Base-by-base conservation (phyloP, 2,113 vertebrate genomes). In the Gobius niger region DNA sequence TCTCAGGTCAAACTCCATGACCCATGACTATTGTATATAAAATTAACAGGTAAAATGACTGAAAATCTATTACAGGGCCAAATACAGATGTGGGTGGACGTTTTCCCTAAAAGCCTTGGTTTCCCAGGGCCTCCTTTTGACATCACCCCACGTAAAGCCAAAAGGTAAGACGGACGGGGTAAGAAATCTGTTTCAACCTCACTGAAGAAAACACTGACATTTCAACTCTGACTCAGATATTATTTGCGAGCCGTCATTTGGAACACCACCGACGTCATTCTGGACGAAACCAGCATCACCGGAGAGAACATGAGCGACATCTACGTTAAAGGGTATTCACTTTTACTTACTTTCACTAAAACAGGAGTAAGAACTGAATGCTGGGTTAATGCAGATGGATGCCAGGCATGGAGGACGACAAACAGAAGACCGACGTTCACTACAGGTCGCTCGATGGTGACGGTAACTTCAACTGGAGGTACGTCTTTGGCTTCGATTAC, bases 381-480 rank as follows among this genome's bases (percentile, higher is more conserved):
- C 1, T 1, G 0, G 10, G 12, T 1, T 71, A 74, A 92, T 84
- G 77, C 82, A 99, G 98, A 13, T 99, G 98, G 98, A 97, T 99
- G 95, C 92, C 95, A 81, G 98, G 98, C 44, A 96, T 93, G 91
- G 98, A 99, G 82, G 95, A 98, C 76, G 91, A 96, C 73, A 99
- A 97, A 85, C 98, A 99, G 93, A 99, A 98, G 93, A 99, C 98
- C 0, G 98, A 99, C 76, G 97, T 99, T 72, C 98, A 99, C 82
- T 98, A 98, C 87, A 93, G 96, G 74, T 99, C 98, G 9, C 84
- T 99, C 84, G 98, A 99, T 81, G 98, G 98, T 0, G 98, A 98
- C 80, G 98, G 97, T 44, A 98, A 99, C 88, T 99, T 99, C 77
- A 99, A 98, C 90, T 99, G 98, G 98, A 95, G 98, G 93, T 96